Conservation (phyloP, 2,113 vertebrate genomes). For the Varanus komodoensis region DNA sequence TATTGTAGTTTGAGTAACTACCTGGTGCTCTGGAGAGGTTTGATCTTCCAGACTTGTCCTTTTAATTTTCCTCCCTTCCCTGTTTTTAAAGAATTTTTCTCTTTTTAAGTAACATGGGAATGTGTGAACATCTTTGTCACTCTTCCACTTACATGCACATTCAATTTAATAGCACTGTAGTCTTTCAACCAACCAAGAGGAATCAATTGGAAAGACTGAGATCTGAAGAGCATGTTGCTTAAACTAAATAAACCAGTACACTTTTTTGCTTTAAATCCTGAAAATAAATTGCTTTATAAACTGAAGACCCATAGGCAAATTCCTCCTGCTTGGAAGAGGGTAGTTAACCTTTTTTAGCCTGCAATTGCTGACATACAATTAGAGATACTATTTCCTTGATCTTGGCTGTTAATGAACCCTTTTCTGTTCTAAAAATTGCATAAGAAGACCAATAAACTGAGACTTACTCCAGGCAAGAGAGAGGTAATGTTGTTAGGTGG, state of each 20-base stretch:
- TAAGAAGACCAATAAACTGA: too few species aligned
- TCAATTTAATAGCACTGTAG: not conserved
- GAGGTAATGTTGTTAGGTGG: too few species aligned
- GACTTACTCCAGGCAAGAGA: too few species aligned
- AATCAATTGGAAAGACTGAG: not conserved
- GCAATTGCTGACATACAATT: not conserved
- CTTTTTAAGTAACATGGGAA: not conserved
- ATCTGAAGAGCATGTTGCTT: not conserved
- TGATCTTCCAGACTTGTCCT: too few species aligned
- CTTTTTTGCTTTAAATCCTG: not conserved
- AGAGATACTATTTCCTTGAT: too few species aligned
- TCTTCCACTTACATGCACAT: not conserved
- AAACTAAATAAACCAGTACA: not conserved
- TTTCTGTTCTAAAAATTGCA: not conserved
- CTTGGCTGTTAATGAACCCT: not conserved
- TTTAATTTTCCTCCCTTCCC: too few species aligned
- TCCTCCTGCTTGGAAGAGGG: not conserved
- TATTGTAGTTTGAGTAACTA: too few species aligned
- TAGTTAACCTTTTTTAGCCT: not conserved
- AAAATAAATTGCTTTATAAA: not conserved
- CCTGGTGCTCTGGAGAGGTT: too few species aligned
- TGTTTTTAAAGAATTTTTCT: not conserved
- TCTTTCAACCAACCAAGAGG: not conserved
- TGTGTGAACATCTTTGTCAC: not conserved
- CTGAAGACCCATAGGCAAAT: not conserved